Conservation (phyloP, 2,797 vertebrate species). For the Catamblyrhynchus diadema region DNA sequence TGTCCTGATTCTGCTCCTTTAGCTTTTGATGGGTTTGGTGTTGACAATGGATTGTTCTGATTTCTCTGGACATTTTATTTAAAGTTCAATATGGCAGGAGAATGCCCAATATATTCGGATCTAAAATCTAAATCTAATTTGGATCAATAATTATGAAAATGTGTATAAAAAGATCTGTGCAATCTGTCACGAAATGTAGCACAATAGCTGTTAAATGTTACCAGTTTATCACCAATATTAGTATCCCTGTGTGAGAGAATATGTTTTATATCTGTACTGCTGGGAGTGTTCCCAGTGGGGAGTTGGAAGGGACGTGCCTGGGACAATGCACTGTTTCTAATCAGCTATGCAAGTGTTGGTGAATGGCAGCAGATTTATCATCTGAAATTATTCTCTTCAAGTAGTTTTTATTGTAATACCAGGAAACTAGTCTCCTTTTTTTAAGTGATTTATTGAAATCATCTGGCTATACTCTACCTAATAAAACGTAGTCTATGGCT, state of each 20-base stretch:
- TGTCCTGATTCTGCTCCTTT: neutral
- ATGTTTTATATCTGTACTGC: neutral
- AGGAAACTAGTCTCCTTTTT: slow-evolving; percentile 61
- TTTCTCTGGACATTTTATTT: neutral
- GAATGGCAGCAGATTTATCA: slow-evolving; percentile 69
- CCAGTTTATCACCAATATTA: neutral
- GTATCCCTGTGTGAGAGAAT: neutral
- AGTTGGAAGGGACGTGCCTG: neutral
- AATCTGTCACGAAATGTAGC: neutral
- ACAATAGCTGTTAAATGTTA: neutral
- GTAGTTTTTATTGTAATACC: slow-evolving; percentile 68
- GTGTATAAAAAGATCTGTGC: neutral
- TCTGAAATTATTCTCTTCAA: slow-evolving; percentile 71
- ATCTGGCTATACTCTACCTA: slow-evolving; percentile 73
- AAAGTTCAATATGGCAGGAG: neutral
- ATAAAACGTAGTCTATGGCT: slow-evolving; percentile 60
- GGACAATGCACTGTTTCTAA: slow-evolving; percentile 52
- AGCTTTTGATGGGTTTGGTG: neutral
- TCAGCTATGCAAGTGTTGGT: slow-evolving; percentile 50
- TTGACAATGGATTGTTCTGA: neutral
- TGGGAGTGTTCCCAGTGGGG: neutral
- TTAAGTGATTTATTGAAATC: slow-evolving; percentile 72
- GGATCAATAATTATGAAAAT: neutral
- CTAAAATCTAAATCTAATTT: too few species aligned
- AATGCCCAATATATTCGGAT: neutral